Evolutionary conservation across 2,888 invertebrate species (phyloP), one percentile per base, ranked within the genome.

Genomic region (Eumerus sabulonum): DNA sequence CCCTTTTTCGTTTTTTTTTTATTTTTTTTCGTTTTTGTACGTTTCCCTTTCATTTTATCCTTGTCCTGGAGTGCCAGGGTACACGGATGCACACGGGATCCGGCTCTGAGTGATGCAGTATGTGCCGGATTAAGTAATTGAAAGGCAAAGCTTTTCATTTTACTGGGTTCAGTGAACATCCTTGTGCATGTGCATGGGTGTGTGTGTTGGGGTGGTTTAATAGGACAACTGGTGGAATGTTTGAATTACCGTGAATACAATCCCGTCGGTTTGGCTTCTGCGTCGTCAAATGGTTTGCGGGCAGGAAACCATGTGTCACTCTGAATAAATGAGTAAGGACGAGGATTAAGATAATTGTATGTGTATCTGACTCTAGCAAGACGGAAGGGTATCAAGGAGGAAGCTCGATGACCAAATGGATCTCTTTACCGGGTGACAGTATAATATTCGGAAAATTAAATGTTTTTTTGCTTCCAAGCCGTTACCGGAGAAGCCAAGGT

Each of bases 121-220:
- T 66, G 71, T 62, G 60, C 56, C 50, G 56, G 71, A 76, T 71
- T 76, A 56, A 76, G 71, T 66, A 76, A 76, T 71, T 76, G 71
- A 66, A 71, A 60, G 66, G 71, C 60, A 62, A 71, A 62, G 66
- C 56, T 62, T 70, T 47, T 54, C 50, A 11, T 40, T 60, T 56
- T 47, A 27, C 36, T 38, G 45, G 44, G 45, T 66, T 76, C 71
- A 76, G 60, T 54, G 54, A 54, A 64, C 64, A 76, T 17, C 35
- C 44, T 27, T 60, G 54, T 70, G 44, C 47, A 36, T 14, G 50
- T 14, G 11, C 5, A 45, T 67, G 67, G 17, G 60, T 59, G 38
- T 40, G 17, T 44, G 18, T 47, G 35, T 36, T 17, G 12, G 7
- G 27, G 7, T 27, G 27, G n/a, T n/a, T n/a, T n/a, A 36, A 45